Evolutionary conservation across 2,888 invertebrate genomes (phyloP).

Genomic region (Opisthograptis luteolata): DNA sequence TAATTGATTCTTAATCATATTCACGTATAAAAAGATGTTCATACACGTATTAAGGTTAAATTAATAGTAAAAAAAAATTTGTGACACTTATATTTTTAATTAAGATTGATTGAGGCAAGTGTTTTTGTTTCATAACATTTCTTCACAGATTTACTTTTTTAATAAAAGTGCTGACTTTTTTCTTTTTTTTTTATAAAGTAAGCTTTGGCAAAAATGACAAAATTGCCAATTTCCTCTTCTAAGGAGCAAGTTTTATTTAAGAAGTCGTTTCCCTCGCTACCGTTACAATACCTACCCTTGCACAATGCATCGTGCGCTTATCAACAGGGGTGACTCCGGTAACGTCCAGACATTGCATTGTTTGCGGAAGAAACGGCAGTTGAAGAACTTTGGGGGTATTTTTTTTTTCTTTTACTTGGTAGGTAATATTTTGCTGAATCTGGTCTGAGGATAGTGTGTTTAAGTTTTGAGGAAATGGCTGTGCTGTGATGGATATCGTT

Average conservation of each 20-base stretch:
- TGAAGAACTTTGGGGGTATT: conserved; percentile 15
- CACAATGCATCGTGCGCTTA: conserved; percentile 32
- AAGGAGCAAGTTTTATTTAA: conserved; percentile 5
- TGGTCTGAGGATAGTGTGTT: neutral
- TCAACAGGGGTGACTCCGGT: conserved; percentile 33
- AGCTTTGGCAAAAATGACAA: neutral
- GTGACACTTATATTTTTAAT: too few species aligned
- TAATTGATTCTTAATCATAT: too few species aligned
- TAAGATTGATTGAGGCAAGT: too few species aligned
- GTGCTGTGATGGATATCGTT: too few species aligned
- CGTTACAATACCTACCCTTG: conserved; percentile 35
- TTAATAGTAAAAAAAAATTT: too few species aligned
- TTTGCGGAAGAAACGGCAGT: conserved; percentile 29
- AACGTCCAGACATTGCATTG: conserved; percentile 32
- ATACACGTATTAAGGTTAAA: too few species aligned
- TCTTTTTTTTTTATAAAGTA: too few species aligned
- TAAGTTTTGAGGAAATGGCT: too few species aligned
- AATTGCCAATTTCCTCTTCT: neutral
- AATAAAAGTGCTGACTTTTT: too few species aligned
- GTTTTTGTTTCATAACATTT: too few species aligned
- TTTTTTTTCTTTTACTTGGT: neutral
- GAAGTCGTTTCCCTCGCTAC: conserved; percentile 16
- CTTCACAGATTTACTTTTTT: too few species aligned
- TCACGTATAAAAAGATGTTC: too few species aligned
- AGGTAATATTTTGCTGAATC: conserved; percentile 12